These are phyloP conservation scores for Hypocryptadius cinnamomeus DNA, from an alignment of 2,113 vertebrate genomes.

Conservation along the genomic window DNA sequence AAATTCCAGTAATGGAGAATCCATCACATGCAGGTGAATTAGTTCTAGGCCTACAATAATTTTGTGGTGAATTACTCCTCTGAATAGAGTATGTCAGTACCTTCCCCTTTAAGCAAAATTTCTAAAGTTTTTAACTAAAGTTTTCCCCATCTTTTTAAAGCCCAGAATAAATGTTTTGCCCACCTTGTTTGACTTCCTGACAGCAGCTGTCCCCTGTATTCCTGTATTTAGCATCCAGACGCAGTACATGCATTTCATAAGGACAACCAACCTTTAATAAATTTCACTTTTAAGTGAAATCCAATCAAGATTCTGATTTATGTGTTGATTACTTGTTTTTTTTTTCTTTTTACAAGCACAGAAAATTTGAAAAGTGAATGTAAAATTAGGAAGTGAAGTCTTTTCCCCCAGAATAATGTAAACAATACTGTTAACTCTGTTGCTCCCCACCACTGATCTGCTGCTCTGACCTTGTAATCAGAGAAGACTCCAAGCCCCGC, in stretches of 20 bases:
- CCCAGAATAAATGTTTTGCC: neutral
- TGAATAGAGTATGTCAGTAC: neutral
- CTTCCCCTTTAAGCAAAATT: neutral
- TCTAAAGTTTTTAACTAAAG: neutral
- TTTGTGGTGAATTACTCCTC: neutral
- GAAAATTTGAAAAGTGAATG: neutral
- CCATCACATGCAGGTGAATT: neutral
- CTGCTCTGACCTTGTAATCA: slow-evolving; percentile 34
- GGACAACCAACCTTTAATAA: neutral
- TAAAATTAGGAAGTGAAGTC: neutral
- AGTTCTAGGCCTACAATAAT: neutral
- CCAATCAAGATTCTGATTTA: neutral
- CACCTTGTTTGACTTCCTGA: neutral
- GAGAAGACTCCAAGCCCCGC: neutral
- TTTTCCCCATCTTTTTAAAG: neutral
- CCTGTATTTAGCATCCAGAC: neutral
- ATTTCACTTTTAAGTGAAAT: neutral
- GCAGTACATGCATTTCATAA: neutral
- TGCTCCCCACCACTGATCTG: neutral
- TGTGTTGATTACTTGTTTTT: neutral
- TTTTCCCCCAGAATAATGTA: neutral
- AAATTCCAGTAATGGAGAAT: neutral
- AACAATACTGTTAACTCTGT: neutral
- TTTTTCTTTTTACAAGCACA: neutral
- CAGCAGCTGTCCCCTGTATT: neutral